Evolutionary conservation across 2,797 vertebrate species (phyloP).

Genomic region (Microctenopoma lineatum): DNA sequence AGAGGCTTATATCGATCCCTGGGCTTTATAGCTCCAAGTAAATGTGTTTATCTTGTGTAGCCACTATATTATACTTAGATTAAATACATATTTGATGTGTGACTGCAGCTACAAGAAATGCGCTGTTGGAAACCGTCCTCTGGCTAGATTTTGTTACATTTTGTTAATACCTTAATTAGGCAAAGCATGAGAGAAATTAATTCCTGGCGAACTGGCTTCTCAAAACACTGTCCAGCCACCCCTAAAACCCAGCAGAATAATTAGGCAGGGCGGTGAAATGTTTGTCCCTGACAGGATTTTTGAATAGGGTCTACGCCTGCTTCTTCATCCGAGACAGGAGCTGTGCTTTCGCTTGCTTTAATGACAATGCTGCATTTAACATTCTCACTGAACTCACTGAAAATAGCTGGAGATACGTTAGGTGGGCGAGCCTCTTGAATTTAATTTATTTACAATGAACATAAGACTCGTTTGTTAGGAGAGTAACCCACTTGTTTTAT

Average conservation of each 20-base stretch:
- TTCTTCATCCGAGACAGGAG: slow-evolving; percentile 13
- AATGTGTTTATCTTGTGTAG: slow-evolving; percentile 66
- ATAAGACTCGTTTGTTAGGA: slow-evolving; percentile 6
- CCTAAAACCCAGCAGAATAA: slow-evolving; percentile 62
- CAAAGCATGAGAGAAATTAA: slow-evolving; percentile 61
- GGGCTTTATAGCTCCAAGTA: slow-evolving; percentile 48
- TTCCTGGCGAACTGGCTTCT: slow-evolving; percentile 51
- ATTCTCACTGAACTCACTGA: slow-evolving; percentile 3
- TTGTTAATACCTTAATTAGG: slow-evolving; percentile 73
- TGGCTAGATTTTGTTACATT: slow-evolving; percentile 60
- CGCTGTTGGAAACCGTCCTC: slow-evolving; percentile 39
- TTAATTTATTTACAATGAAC: slow-evolving; percentile 11
- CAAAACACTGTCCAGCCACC: slow-evolving; percentile 63
- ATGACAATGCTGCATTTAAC: slow-evolving; percentile 35
- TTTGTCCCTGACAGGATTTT: slow-evolving; percentile 48
- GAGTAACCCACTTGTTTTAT: slow-evolving; percentile 19
- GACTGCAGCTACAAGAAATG: slow-evolving; percentile 42
- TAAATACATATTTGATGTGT: slow-evolving; percentile 67
- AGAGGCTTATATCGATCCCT: slow-evolving; percentile 62
- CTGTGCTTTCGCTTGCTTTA: slow-evolving; percentile 39
- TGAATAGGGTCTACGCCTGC: slow-evolving; percentile 44
- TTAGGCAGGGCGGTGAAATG: slow-evolving; percentile 50
- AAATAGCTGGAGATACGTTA: neutral
- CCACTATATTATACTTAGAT: slow-evolving; percentile 59
- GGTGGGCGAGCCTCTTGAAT: slow-evolving; percentile 6